Evolutionary conservation across 2,888 invertebrate species (phyloP).

Genomic region (Aethes cnicana): DNA sequence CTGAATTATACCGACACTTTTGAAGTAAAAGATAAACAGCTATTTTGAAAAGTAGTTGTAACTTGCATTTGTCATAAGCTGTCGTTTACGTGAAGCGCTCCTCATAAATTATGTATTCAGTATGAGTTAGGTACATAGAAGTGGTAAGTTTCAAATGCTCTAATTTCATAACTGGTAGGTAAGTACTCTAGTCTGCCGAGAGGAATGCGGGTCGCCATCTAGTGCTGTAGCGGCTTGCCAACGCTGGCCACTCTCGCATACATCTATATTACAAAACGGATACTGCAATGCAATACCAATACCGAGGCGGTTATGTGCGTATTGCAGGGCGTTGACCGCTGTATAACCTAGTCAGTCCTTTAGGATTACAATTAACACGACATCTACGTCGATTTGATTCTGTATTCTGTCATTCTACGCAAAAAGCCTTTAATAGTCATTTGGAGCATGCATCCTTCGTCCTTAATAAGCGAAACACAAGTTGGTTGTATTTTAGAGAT

Average conservation of each 20-base stretch:
- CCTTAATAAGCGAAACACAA: no score
- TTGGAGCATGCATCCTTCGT: no score
- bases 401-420: no score
- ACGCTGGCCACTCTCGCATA: conserved; percentile 72
- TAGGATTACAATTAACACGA: not conserved
- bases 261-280: conserved; percentile 58
- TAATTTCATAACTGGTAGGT: conserved; percentile 72
- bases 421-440: no score
- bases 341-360: conserved; percentile 36
- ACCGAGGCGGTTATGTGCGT: conserved; percentile 49
- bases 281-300: conserved; percentile 50
- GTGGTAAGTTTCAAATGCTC: conserved; percentile 61
- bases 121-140: conserved; percentile 38
- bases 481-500: no score
- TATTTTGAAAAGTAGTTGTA: no score
- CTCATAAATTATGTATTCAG: conserved; percentile 41
- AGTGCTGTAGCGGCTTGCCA: conserved; percentile 66
- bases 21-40: no score
- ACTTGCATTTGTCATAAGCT: conserved; percentile 18
- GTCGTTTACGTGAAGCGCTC: conserved; percentile 31
- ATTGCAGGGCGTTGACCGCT: conserved; percentile 54
- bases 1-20: no score
- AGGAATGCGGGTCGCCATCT: conserved; percentile 69
- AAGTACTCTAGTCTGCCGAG: conserved; percentile 40
- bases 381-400: conserved; percentile 1